A percentile compares a stretch with the other conserved stretches of the same genome.
Conservation (phyloP, 2,113 vertebrate genomes). For the Stomatorhinus ivindoensis region DNA sequence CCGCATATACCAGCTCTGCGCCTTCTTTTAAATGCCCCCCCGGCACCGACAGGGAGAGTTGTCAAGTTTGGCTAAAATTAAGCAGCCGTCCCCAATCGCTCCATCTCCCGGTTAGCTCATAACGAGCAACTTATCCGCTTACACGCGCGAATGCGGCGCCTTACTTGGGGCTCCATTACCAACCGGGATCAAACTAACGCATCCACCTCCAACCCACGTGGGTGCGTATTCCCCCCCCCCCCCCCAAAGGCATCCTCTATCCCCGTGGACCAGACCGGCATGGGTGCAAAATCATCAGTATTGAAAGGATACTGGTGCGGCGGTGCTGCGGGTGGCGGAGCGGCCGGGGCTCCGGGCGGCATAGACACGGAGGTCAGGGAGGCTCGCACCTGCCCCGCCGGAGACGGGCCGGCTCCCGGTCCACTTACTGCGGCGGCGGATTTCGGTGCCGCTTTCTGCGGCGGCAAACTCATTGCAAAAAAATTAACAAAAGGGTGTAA, state of each 20-base stretch:
- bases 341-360: constrained; percentile 60
- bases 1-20: neutral
- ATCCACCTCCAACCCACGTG: neutral
- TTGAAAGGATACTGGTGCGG: constrained; percentile 84
- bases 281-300: neutral
- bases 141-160: neutral
- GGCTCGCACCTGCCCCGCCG: constrained; percentile 61
- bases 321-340: constrained; percentile 65
- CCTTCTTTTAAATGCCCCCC: neutral
- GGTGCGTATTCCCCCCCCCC: neutral
- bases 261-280: neutral
- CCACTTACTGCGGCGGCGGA: constrained; percentile 59
- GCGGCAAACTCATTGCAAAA: constrained; percentile 85
- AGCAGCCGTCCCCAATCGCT: neutral
- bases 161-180: neutral
- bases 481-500: constrained; percentile 29
- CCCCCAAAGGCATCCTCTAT: neutral
- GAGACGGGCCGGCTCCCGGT: constrained; percentile 64
- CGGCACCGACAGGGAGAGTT: neutral
- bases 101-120: neutral
- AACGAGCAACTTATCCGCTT: neutral
- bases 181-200: neutral
- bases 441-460: constrained; percentile 78
- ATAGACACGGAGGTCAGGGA: constrained; percentile 58
- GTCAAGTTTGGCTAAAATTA: neutral